Percentiles rank a stretch among this genome's conserved stretches.
Evolutionary conservation across 2,113 vertebrate species (phyloP).

Genomic region (Litocranius walleri): DNA sequence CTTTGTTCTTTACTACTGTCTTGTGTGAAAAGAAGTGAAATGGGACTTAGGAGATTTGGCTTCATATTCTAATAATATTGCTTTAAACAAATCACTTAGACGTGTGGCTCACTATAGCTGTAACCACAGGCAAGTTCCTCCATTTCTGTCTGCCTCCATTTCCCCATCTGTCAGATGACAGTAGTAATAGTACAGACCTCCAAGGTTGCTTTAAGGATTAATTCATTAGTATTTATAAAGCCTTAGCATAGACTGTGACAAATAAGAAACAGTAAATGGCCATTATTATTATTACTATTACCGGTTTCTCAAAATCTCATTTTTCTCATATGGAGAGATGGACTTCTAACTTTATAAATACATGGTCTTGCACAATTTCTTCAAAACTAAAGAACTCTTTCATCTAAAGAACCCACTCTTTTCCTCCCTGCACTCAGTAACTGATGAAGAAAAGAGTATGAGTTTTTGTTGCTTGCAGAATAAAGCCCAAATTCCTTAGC

Average conservation of each 20-base stretch:
- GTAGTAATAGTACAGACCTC: not conserved
- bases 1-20: not conserved
- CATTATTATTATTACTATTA: not conserved
- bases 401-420: not conserved
- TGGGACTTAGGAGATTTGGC: not conserved
- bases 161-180: not conserved
- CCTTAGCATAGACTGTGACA: not conserved
- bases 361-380: not conserved
- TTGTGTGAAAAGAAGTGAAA: not conserved
- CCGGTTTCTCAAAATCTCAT: not conserved
- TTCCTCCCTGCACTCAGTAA: not conserved
- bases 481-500: not conserved
- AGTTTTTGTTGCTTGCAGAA: not conserved
- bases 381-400: not conserved
- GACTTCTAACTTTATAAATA: not conserved
- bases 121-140: not conserved
- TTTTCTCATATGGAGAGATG: not conserved
- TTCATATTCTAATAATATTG: not conserved
- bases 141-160: not conserved
- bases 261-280: not conserved
- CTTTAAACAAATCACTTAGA: not conserved
- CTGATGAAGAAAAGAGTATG: not conserved
- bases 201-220: not conserved
- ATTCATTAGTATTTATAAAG: not conserved
- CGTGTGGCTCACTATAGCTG: not conserved